Evolutionary conservation across 2,113 vertebrate genomes (phyloP).

Genomic region (Saguinus imperator): DNA sequence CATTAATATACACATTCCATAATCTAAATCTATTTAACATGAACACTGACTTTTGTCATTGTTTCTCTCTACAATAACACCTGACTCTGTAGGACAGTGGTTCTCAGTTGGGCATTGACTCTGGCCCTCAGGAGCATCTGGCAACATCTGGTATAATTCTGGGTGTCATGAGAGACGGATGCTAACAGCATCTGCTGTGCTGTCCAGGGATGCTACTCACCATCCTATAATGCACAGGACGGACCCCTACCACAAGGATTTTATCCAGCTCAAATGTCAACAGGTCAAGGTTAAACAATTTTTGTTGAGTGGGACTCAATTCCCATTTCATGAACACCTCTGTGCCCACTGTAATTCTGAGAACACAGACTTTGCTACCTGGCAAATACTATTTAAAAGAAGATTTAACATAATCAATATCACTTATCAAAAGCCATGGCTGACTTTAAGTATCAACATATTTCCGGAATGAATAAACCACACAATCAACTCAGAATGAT

Average conservation of each 20-base stretch:
- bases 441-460: conserved; percentile 8
- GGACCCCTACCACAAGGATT: background rate
- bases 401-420: background rate
- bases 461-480: conserved; percentile 38
- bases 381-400: background rate
- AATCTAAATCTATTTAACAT: background rate
- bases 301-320: background rate
- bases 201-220: background rate
- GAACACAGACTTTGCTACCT: background rate
- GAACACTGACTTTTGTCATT: background rate
- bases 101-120: background rate
- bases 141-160: background rate
- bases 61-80: background rate
- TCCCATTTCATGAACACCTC: background rate
- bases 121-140: background rate
- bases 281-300: background rate
- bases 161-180: background rate
- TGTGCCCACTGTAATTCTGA: background rate
- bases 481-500: background rate
- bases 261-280: background rate
- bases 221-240: background rate
- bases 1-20: background rate
- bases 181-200: background rate
- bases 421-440: background rate
- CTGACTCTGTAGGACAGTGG: background rate